Base-by-base conservation (phyloP, 2,113 vertebrate genomes). In the Symphodus melops region DNA sequence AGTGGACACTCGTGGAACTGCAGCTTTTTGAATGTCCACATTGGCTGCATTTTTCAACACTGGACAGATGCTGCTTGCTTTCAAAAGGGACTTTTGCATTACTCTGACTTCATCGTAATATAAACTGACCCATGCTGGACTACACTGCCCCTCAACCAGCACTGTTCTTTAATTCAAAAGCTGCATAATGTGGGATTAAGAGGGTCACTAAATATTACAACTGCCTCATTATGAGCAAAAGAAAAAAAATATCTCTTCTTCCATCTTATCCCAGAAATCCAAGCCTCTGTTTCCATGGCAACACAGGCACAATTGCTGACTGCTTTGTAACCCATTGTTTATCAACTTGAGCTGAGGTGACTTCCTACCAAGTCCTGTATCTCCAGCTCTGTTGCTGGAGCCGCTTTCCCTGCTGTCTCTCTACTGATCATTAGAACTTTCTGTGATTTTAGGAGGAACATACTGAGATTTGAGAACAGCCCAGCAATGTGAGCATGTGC, bases 281-380 rank as follows among this genome's bases (percentile, higher is more conserved):
- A 59, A 33, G 62, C 54, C 72, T 68, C 65, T 49, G 76, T 82
- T 85, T 62, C 82, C 73, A 80, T 68, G 76, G 73, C 42, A 85
- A 82, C 60, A 28, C 33, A 36, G 20, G 61, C 66, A 58, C 68
- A 68, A 52, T 48, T 49, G 56, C 78, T 55, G 58, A 52, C 42
- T 69, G 44, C 36, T 20, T 72, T 73, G 37, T 73, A 42, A 44
- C 56, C 59, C 33, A 59, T 37, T 82, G 56, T 78, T 87, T 55
- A 71, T 82, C 71, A 64, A 59, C 46, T 55, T 52, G 59, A 63
- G 49, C 72, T 19, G 67, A 79, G 68, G 59, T 33, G 59, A 72
- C 71, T 56, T 57, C 59, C 72, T 46, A 66, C 73, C 56, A 37
- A 66, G 39, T 44, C 46, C 25, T n/a, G 20, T 33, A 51, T 63